Evolutionary conservation across 2,888 invertebrate species (phyloP).

Genomic region (Nesidiocoris tenuis): DNA sequence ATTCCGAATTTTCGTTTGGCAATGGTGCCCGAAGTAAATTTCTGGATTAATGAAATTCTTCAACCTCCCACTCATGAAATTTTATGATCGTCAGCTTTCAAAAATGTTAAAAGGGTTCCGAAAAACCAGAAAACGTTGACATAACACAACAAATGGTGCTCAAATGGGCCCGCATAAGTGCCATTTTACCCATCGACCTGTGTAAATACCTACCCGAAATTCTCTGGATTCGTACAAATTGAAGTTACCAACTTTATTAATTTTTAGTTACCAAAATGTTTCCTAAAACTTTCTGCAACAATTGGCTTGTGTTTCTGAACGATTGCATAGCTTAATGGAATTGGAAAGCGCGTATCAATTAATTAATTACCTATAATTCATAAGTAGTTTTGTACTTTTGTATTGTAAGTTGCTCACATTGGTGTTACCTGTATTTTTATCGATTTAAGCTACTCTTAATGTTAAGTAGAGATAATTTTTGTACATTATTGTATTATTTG

Average conservation of each 20-base stretch:
- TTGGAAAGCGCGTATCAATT: not conserved
- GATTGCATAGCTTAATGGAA: not conserved
- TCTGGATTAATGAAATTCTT: too few species aligned
- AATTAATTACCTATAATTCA: not conserved
- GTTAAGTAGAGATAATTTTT: conserved; percentile 15
- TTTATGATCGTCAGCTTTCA: too few species aligned
- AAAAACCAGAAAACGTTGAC: too few species aligned
- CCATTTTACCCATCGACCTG: not conserved
- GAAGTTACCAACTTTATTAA: not conserved
- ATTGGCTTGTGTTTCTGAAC: not conserved
- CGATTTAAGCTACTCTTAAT: not conserved
- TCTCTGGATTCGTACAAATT: not conserved
- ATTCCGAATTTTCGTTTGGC: too few species aligned
- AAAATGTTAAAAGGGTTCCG: too few species aligned
- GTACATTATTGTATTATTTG: conserved; percentile 28
- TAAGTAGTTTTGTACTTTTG: conserved; percentile 13
- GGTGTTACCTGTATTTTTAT: conserved; percentile 23
- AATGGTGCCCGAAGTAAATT: too few species aligned
- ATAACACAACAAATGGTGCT: too few species aligned
- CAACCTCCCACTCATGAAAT: too few species aligned
- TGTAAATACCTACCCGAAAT: not conserved
- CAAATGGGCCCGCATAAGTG: too few species aligned
- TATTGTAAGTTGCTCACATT: conserved; percentile 20
- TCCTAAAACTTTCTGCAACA: not conserved
- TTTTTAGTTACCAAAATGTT: not conserved